These are phyloP conservation scores for Thomomys bottae DNA, from an alignment of 2,113 vertebrate species.

Conservation along the genomic window DNA sequence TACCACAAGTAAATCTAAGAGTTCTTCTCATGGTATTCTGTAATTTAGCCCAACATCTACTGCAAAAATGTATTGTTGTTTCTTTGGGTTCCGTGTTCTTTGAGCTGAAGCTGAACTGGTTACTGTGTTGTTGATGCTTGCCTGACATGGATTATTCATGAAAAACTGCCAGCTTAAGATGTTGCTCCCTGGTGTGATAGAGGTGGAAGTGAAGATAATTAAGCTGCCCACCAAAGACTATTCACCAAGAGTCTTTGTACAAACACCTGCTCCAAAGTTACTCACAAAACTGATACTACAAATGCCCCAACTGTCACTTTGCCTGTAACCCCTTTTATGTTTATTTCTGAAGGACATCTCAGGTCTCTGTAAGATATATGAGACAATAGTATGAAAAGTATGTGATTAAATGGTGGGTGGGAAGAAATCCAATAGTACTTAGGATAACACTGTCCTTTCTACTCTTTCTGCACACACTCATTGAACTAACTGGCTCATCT, in stretches of 20 bases:
- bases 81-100: background rate
- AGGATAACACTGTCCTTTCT: background rate
- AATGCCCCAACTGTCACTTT: background rate
- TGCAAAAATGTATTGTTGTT: rapidly evolving
- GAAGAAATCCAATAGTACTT: background rate
- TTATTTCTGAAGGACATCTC: background rate
- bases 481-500: background rate
- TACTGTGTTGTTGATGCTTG: background rate
- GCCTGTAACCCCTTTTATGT: background rate
- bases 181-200: no score
- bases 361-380: background rate
- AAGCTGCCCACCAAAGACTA: background rate
- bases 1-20: background rate
- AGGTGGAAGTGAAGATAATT: background rate
- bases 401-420: background rate
- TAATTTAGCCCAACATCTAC: background rate
- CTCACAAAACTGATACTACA: no score
- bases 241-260: background rate
- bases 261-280: background rate
- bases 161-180: background rate
- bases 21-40: no score
- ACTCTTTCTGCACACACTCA: background rate
- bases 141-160: background rate
- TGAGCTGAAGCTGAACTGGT: background rate
- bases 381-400: no score